Evolutionary conservation across 2,888 invertebrate species (phyloP).

Genomic region (Argyra leucocephala): DNA sequence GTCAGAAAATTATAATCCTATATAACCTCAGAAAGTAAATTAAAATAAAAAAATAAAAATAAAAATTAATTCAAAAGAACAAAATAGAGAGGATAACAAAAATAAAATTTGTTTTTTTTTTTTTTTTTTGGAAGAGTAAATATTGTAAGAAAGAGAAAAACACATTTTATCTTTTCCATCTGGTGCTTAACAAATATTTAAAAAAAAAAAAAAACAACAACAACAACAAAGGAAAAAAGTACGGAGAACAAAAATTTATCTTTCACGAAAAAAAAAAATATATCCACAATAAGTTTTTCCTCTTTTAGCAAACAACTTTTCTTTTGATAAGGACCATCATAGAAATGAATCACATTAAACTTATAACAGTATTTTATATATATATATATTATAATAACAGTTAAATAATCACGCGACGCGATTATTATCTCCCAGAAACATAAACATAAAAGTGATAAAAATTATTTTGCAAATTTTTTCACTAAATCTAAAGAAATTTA

Average conservation of each 20-base stretch:
- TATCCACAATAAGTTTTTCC: neutral
- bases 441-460: neutral
- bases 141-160: neutral
- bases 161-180: neutral
- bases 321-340: neutral
- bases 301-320: neutral
- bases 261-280: too few relatives aligned
- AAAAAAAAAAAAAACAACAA: neutral
- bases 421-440: neutral
- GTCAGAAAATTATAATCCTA: too few relatives aligned
- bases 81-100: neutral
- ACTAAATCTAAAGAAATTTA: neutral
- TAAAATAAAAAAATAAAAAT: too few relatives aligned
- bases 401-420: neutral
- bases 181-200: neutral
- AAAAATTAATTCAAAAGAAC: neutral
- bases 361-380: neutral
- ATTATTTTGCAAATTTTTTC: neutral
- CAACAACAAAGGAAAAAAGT: neutral
- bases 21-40: too few relatives aligned
- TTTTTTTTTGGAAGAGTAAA: too few relatives aligned
- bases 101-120: too few relatives aligned
- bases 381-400: neutral
- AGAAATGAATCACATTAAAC: neutral
- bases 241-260: neutral